Evolutionary conservation across 2,888 invertebrate species (phyloP).

Genomic region (Eristalinus aeneus): DNA sequence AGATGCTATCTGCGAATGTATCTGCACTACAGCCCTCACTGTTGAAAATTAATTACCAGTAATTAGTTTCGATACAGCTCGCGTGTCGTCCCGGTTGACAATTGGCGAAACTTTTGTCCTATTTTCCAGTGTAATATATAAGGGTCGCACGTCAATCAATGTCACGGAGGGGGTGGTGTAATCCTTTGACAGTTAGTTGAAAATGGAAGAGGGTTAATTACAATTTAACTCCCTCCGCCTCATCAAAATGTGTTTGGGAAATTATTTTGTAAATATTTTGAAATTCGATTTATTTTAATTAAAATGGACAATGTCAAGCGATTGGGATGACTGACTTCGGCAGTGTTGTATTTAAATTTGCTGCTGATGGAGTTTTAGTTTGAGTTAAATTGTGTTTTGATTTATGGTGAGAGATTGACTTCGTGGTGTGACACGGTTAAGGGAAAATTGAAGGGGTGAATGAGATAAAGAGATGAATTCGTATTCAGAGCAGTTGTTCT

Average conservation of each 20-base stretch:
- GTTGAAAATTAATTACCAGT: constrained; percentile 10
- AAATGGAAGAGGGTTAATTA: background rate
- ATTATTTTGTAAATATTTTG: constrained; percentile 11
- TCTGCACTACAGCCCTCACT: background rate
- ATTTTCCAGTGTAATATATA: constrained; percentile 4
- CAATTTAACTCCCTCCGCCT: constrained; percentile 6
- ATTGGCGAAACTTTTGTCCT: background rate
- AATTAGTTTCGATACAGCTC: constrained; percentile 22
- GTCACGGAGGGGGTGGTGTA: background rate
- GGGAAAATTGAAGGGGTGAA: too few relatives aligned
- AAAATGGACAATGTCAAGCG: background rate
- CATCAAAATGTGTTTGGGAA: background rate
- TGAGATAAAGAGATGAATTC: too few relatives aligned
- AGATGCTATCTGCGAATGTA: background rate
- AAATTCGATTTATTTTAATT: background rate
- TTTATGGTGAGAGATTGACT: background rate
- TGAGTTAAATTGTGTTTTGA: background rate
- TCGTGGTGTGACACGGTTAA: too few relatives aligned
- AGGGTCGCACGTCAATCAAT: constrained; percentile 22
- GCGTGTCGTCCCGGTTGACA: constrained; percentile 9
- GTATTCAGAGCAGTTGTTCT: too few relatives aligned
- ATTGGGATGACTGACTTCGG: background rate
- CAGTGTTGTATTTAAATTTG: background rate
- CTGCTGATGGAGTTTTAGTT: too few relatives aligned
- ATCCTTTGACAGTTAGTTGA: background rate